phyloP scores from a whole-genome alignment of 2,797 vertebrate genomes.

The Glossophaga mutica region DNA sequence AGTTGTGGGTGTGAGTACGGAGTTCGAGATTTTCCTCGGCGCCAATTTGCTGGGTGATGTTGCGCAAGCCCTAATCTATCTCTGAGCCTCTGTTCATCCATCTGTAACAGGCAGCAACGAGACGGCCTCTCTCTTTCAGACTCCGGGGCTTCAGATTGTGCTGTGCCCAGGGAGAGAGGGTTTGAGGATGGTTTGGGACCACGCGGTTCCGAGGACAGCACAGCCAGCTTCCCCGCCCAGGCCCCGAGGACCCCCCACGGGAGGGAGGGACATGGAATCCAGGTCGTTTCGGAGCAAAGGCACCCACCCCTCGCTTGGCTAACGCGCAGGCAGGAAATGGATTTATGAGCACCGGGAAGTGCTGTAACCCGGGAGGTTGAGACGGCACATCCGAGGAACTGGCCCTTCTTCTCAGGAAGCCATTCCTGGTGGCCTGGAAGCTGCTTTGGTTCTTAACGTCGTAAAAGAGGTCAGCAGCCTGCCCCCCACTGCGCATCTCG shows the following conservation, averaged over 20 bases:
- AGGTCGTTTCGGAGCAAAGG: neutral
- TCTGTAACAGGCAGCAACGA: neutral
- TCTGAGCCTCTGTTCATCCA: neutral
- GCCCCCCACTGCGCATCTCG: conserved; percentile 56
- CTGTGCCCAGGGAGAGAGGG: neutral
- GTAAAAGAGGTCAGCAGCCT: conserved; percentile 47
- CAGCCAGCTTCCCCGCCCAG: neutral
- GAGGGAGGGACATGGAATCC: rapidly evolving
- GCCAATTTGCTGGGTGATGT: neutral
- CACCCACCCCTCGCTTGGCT: neutral
- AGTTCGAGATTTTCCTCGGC: too few species aligned
- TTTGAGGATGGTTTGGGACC: rapidly evolving
- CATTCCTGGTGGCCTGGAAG: conserved; percentile 2
- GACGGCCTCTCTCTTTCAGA: neutral
- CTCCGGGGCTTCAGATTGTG: neutral
- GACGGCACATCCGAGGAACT: neutral
- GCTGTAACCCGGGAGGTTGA: neutral
- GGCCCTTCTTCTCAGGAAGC: conserved; percentile 30
- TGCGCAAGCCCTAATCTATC: neutral
- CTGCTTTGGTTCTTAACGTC: conserved; percentile 61
- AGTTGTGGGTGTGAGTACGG: rapidly evolving
- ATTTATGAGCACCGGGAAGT: neutral
- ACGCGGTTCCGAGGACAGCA: neutral
- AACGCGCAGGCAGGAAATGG: neutral
- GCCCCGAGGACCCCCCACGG: neutral